These are phyloP conservation scores for Drosophila antonietae DNA, from an alignment of 2,888 invertebrate species.

Conservation along the genomic window DNA sequence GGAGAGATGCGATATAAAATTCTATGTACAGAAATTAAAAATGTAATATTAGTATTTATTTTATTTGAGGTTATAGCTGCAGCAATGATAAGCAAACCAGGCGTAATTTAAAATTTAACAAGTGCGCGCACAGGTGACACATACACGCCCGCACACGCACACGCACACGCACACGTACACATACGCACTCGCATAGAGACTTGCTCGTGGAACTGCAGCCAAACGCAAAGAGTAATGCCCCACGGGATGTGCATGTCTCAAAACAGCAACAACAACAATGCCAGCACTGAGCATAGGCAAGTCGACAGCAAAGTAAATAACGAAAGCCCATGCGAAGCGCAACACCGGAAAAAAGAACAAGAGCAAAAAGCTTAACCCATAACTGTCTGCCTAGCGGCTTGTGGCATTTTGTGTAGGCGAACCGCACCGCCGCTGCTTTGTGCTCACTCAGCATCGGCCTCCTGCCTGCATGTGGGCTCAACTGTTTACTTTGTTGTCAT, in stretches of 20 bases:
- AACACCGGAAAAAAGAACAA: constrained; percentile 59
- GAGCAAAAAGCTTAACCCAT: constrained; percentile 18
- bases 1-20: neutral
- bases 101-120: constrained; percentile 10
- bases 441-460: constrained; percentile 10
- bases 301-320: constrained; percentile 39
- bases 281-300: constrained; percentile 22
- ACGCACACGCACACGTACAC: neutral
- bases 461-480: constrained; percentile 16
- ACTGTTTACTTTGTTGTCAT: constrained; percentile 56
- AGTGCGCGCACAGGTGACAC: neutral
- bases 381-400: constrained; percentile 17
- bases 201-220: constrained; percentile 46
- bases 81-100: constrained; percentile 20
- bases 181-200: neutral
- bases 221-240: constrained; percentile 70
- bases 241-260: constrained; percentile 45
- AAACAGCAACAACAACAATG: constrained; percentile 34
- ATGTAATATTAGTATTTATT: neutral
- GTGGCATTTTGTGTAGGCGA: constrained; percentile 36
- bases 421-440: constrained; percentile 9
- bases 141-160: neutral
- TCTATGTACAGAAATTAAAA: neutral
- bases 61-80: neutral
- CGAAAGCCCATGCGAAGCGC: constrained; percentile 44